Evolutionary conservation across 1,140 invertebrate species (phyloP).

Genomic region (Bombus confusus): DNA sequence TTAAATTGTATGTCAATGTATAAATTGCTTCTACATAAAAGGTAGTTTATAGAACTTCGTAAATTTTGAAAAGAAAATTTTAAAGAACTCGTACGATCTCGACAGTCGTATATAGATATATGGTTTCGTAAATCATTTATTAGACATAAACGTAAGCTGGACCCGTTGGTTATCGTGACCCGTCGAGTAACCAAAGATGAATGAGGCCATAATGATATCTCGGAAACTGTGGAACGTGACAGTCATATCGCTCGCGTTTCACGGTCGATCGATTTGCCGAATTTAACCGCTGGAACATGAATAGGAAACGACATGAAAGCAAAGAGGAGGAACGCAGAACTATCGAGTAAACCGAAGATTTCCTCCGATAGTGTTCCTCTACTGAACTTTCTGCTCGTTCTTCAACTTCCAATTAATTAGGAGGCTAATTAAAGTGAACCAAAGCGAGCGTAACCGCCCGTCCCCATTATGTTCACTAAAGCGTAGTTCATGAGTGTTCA

Average conservation of each 20-base stretch:
- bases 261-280: slow-evolving; percentile 20
- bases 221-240: slow-evolving; percentile 7
- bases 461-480: slow-evolving; percentile 57
- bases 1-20: no score
- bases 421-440: slow-evolving; percentile 62
- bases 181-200: background rate
- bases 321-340: background rate
- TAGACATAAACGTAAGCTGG: no score
- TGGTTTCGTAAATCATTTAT: background rate
- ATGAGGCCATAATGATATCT: slow-evolving; percentile 6
- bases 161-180: background rate
- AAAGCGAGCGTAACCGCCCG: slow-evolving; percentile 40
- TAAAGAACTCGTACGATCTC: background rate
- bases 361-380: slow-evolving; percentile 18
- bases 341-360: slow-evolving; percentile 45
- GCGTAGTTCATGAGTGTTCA: slow-evolving; percentile 54
- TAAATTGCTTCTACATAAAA: no score
- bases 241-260: slow-evolving; percentile 24
- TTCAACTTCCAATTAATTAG: slow-evolving; percentile 65
- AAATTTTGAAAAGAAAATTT: background rate
- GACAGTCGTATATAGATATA: background rate
- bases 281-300: slow-evolving; percentile 8
- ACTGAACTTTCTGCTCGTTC: slow-evolving; percentile 34
- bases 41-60: no score
- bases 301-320: slow-evolving; percentile 36